A percentile compares a stretch with the other conserved stretches of the same genome.
Conservation (phyloP, 2,113 vertebrate genomes). For the Desmodus rotundus region DNA sequence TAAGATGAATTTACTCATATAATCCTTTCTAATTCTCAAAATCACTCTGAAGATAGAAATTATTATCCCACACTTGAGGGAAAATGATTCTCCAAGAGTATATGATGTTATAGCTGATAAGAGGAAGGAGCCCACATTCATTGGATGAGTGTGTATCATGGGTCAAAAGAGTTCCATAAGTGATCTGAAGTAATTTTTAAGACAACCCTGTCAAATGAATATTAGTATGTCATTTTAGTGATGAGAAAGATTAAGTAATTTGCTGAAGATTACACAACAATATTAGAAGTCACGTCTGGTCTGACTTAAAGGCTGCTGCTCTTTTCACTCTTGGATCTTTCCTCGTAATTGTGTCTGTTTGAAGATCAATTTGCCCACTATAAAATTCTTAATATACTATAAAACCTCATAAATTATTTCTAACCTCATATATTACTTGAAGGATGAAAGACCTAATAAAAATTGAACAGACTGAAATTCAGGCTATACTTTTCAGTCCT, state of each 20-base stretch:
- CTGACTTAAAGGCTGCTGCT: not conserved
- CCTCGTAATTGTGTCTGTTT: not conserved
- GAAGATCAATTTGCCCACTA: not conserved
- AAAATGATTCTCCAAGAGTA: not conserved
- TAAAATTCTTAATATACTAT: not conserved
- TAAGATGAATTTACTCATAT: not conserved
- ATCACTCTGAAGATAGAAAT: not conserved
- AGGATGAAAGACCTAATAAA: not conserved
- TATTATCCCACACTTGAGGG: not conserved
- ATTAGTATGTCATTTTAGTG: not conserved
- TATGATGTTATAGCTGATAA: not conserved
- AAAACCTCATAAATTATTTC: not conserved
- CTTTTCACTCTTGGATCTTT: not conserved
- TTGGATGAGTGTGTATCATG: not conserved
- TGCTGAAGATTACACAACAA: not conserved
- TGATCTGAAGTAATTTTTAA: not conserved
- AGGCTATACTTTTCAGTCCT: not conserved
- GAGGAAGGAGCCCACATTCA: not conserved
- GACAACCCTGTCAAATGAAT: not conserved
- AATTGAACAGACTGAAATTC: not conserved
- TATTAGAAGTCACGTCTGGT: not conserved
- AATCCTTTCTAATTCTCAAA: not conserved
- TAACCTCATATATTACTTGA: conserved; percentile 13
- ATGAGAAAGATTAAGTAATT: not conserved
- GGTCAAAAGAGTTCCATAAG: not conserved